A percentile compares a stretch with the other conserved stretches of the same genome.
phyloP scores from a whole-genome alignment of 2,113 vertebrate genomes.

The Lycaon pictus region DNA sequence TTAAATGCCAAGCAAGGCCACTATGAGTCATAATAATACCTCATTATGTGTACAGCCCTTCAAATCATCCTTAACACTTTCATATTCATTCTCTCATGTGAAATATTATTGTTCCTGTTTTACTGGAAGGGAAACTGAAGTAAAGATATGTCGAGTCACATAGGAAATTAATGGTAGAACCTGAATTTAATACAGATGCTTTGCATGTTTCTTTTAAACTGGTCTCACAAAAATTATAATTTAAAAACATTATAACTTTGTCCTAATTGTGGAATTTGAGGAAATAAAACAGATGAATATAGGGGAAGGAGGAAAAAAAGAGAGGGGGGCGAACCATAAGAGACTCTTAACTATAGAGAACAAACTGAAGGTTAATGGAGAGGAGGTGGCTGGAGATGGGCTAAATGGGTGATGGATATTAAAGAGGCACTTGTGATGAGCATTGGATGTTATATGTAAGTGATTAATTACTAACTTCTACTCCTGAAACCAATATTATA shows the following conservation, averaged over 20 bases:
- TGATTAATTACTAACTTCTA: background rate
- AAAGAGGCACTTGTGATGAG: background rate
- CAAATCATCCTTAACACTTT: background rate
- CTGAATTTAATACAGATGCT: background rate
- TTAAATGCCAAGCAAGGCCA: background rate
- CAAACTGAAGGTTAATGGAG: background rate
- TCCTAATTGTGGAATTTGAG: background rate
- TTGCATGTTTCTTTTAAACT: conserved; percentile 19
- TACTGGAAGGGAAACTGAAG: conserved; percentile 15
- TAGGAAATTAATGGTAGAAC: conserved; percentile 24
- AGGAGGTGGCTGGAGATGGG: background rate
- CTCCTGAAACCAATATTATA: background rate
- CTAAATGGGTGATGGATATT: background rate
- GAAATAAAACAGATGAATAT: background rate
- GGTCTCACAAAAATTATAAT: conserved; percentile 35
- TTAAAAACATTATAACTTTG: conserved; percentile 37
- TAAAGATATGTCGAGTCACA: background rate
- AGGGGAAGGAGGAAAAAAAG: background rate
- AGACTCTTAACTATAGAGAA: background rate
- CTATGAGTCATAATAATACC: background rate
- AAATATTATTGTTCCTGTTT: conserved; percentile 2
- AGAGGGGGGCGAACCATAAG: background rate
- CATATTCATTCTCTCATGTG: conserved; percentile 44
- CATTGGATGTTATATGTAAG: background rate
- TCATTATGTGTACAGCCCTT: conserved; percentile 11